Conservation (phyloP, 2,113 vertebrate genomes). For the Mugil cephalus region DNA sequence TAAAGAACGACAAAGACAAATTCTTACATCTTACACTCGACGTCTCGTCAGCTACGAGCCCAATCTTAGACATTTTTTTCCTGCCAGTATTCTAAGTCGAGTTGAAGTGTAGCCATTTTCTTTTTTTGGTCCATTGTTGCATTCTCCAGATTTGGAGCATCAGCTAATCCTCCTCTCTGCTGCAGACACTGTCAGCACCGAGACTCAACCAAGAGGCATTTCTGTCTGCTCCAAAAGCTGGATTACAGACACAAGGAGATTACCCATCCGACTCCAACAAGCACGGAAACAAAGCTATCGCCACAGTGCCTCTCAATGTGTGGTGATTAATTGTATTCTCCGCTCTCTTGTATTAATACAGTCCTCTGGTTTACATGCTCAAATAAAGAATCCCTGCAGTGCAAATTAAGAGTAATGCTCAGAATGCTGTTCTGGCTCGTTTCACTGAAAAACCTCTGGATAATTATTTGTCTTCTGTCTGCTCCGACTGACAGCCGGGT, state of each 20-base stretch:
- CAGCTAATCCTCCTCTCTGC: slow-evolving; percentile 64
- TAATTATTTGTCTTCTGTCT: slow-evolving; percentile 47
- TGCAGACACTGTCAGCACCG: slow-evolving; percentile 57
- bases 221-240: slow-evolving; percentile 67
- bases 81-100: slow-evolving; percentile 11
- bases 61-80: not conserved
- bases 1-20: slow-evolving; percentile 52
- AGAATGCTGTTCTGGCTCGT: slow-evolving; percentile 25
- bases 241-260: slow-evolving; percentile 76
- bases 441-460: slow-evolving; percentile 46
- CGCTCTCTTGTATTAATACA: slow-evolving; percentile 42
- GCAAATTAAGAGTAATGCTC: slow-evolving; percentile 35
- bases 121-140: slow-evolving; percentile 20
- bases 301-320: slow-evolving; percentile 58
- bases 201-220: slow-evolving; percentile 58
- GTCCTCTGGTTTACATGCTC: slow-evolving; percentile 35
- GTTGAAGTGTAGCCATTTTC: not conserved
- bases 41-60: slow-evolving; percentile 11
- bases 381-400: slow-evolving; percentile 51
- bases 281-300: slow-evolving; percentile 57
- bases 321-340: slow-evolving; percentile 53
- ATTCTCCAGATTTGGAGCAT: slow-evolving; percentile 46
- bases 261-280: slow-evolving; percentile 54
- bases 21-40: not conserved
- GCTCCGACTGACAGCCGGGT: not conserved